Evolutionary conservation across 2,113 vertebrate species (phyloP).

Genomic region (Halcyon malimbica): DNA sequence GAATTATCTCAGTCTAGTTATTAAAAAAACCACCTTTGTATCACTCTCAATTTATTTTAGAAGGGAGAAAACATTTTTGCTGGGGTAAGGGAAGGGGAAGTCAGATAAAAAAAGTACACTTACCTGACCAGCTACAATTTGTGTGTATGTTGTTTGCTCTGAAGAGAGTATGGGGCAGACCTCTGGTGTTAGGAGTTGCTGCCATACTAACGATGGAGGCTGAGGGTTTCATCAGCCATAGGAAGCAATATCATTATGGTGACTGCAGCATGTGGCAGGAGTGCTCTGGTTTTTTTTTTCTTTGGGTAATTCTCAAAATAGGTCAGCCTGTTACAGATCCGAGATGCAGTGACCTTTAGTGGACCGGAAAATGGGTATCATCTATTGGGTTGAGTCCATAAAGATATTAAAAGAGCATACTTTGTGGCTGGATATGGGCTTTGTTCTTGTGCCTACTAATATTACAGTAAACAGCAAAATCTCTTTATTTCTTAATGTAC

Average conservation of each 20-base stretch:
- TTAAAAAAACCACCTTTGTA: neutral
- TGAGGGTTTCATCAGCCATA: neutral
- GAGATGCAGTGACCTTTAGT: slow-evolving; percentile 16
- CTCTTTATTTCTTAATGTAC: neutral
- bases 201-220: neutral
- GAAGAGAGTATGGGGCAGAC: neutral
- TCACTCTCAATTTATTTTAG: neutral
- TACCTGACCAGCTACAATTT: neutral
- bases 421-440: neutral
- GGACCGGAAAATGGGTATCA: slow-evolving; percentile 43
- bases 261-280: neutral
- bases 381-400: neutral
- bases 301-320: slow-evolving; percentile 3
- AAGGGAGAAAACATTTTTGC: neutral
- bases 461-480: neutral
- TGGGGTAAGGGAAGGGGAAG: neutral
- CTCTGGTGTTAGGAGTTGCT: neutral
- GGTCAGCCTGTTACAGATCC: neutral
- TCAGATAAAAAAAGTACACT: neutral
- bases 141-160: neutral
- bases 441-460: slow-evolving; percentile 13
- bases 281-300: neutral
- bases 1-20: neutral
- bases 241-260: neutral
- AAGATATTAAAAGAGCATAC: slow-evolving; percentile 10